phyloP scores from a whole-genome alignment of 1,140 invertebrate genomes.

The Drosophila dunni region DNA sequence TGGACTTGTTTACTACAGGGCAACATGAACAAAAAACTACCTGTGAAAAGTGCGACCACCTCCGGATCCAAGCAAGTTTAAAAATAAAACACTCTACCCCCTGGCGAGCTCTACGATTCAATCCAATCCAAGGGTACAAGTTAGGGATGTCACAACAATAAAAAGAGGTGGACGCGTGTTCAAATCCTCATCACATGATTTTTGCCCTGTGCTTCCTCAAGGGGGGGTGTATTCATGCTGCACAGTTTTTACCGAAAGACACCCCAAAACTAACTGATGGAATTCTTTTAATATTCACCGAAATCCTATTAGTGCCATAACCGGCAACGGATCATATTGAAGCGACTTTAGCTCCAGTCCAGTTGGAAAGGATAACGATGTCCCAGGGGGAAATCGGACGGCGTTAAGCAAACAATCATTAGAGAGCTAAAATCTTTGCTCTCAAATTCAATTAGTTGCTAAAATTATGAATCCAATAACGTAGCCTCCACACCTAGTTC shows the following conservation, averaged over 20 bases:
- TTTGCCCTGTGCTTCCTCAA: slow-evolving; percentile 50
- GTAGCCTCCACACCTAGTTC: not conserved
- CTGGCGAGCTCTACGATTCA: not conserved
- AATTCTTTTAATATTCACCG: slow-evolving; percentile 66
- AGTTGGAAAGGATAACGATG: slow-evolving; percentile 55
- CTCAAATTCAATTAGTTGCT: slow-evolving; percentile 61
- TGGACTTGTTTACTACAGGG: no score
- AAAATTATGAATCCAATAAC: not conserved
- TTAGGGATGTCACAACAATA: slow-evolving; percentile 16
- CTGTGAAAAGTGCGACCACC: slow-evolving; percentile 57
- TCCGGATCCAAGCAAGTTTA: not conserved
- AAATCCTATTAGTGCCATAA: slow-evolving; percentile 78
- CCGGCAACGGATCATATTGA: slow-evolving; percentile 33
- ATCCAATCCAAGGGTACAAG: slow-evolving; percentile 3
- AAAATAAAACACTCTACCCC: not conserved
- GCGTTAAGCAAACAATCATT: slow-evolving; percentile 45
- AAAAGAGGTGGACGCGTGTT: not conserved
- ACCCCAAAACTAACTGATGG: slow-evolving; percentile 62
- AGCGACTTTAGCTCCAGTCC: slow-evolving; percentile 21
- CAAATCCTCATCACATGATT: slow-evolving; percentile 65
- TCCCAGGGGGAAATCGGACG: slow-evolving; percentile 41
- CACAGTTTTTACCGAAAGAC: slow-evolving; percentile 22
- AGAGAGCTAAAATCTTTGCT: slow-evolving; percentile 55
- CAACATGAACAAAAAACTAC: not conserved
- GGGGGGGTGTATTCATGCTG: slow-evolving; percentile 56